Evolutionary conservation across 1,140 invertebrate species (phyloP).

Genomic region (Drusus annulatus): DNA sequence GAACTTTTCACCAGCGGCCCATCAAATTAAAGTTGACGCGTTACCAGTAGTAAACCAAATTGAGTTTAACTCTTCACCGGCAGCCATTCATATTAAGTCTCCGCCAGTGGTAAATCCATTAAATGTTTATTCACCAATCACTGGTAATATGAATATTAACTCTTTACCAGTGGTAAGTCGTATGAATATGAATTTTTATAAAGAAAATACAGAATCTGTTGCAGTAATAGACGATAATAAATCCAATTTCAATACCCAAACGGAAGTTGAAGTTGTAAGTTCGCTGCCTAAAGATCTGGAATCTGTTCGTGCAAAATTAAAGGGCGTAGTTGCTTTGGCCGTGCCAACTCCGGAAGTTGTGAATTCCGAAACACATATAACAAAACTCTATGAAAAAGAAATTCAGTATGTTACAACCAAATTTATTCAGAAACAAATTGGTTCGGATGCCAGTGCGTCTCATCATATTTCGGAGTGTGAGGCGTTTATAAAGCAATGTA

Average conservation of each 20-base stretch:
- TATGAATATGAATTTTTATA: constrained; percentile 31
- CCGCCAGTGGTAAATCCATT: no score
- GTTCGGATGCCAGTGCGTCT: not conserved
- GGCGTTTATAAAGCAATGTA: constrained; percentile 7
- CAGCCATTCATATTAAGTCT: no score
- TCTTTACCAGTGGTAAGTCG: not conserved
- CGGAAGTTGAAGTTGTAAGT: not conserved
- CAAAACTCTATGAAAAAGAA: constrained; percentile 29
- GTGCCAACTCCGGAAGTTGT: not conserved
- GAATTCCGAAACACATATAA: not conserved
- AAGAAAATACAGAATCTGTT: constrained; percentile 3
- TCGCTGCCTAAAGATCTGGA: not conserved
- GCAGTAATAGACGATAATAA: not conserved
- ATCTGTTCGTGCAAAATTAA: constrained; percentile 31
- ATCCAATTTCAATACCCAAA: not conserved
- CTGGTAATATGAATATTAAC: not conserved
- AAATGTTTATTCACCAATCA: not conserved
- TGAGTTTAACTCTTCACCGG: no score
- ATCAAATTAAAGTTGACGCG: no score
- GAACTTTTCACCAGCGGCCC: no score
- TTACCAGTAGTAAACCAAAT: no score
- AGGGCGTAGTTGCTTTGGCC: not conserved
- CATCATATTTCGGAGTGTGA: constrained; percentile 5
- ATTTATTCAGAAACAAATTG: not conserved
- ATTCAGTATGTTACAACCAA: constrained; percentile 22